Evolutionary conservation across 2,888 invertebrate genomes (phyloP), one percentile per base, ranked within the genome.

Genomic region (Ganaspis brasiliensis): DNA sequence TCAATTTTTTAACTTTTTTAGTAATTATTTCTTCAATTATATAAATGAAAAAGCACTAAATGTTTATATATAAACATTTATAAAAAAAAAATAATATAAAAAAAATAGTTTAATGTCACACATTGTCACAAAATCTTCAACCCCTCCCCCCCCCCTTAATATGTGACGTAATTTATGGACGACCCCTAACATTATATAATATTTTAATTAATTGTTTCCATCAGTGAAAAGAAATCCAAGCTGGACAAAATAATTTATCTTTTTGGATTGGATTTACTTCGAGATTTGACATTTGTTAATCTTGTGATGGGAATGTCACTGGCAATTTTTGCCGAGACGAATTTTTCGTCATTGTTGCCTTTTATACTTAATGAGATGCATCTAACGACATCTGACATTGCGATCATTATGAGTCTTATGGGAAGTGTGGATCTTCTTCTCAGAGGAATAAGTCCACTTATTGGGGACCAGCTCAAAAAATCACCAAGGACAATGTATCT

Each of bases 301-400:
- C 94, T 95, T 79, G 93, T 95, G 92, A 76, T 95, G 61, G 95
- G 95, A 16, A 91, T 95, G 88, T 94, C 95, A 0, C 88, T 95
- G 45, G 95, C 95, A 0, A 92, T 95, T 8, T 94, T 95, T 84
- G 95, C 95, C 0, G 96, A 96, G 88, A 92, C 94, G 0, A 95
- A 95, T 85, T 96, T 96, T 87, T 94, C 95, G 0, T 87, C 95
- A 14, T 86, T 95, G 67, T 92, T 94, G 5, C 95, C 95, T 1
- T 94, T 95, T 67, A 95, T 96, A 76, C 89, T 96, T 19, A 92
- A 92, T 57, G 95, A 95, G 82, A 93, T 94, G 91, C 88, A 92
- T 24, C 93, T 95, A 83, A 91, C 92, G 40, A 95, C 93, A 0
- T 85, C 91, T 6, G 91, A 94, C 82, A 95, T 94, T 72, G 95